These are phyloP conservation scores for Hipposideros armiger DNA, from an alignment of 2,113 vertebrate species.

Conservation along the genomic window DNA sequence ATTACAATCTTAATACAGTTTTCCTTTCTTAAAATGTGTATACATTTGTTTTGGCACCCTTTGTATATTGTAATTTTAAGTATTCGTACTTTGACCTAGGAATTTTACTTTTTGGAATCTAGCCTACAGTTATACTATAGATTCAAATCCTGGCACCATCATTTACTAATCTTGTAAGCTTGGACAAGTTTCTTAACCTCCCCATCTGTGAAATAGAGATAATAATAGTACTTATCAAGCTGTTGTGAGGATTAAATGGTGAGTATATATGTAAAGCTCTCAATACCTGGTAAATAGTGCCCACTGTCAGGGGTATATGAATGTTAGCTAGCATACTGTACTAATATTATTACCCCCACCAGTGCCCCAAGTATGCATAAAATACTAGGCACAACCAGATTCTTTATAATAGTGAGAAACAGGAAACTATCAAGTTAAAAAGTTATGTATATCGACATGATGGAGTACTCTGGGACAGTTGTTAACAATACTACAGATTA, in stretches of 20 bases:
- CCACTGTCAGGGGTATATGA: neutral
- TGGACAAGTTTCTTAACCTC: neutral
- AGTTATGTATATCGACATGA: neutral
- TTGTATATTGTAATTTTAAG: neutral
- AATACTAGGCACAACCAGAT: neutral
- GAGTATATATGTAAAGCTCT: neutral
- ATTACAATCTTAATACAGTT: no score
- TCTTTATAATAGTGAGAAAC: slow-evolving; percentile 2
- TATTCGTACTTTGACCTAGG: slow-evolving; percentile 23
- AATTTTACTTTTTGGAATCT: neutral
- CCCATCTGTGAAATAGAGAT: neutral
- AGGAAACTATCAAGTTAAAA: slow-evolving; percentile 6
- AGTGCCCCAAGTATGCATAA: neutral
- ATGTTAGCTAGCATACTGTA: neutral
- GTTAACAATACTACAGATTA: neutral
- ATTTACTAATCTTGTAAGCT: neutral
- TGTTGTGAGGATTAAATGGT: neutral
- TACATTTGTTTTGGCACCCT: no score
- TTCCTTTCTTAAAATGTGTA: no score
- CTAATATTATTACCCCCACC: neutral
- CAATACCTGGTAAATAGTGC: neutral
- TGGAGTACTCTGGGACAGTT: neutral
- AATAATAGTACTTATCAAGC: neutral
- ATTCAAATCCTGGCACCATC: neutral
- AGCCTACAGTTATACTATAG: neutral